Base-by-base conservation (phyloP, 2,113 vertebrate species). In the Toxotes chatareus region DNA sequence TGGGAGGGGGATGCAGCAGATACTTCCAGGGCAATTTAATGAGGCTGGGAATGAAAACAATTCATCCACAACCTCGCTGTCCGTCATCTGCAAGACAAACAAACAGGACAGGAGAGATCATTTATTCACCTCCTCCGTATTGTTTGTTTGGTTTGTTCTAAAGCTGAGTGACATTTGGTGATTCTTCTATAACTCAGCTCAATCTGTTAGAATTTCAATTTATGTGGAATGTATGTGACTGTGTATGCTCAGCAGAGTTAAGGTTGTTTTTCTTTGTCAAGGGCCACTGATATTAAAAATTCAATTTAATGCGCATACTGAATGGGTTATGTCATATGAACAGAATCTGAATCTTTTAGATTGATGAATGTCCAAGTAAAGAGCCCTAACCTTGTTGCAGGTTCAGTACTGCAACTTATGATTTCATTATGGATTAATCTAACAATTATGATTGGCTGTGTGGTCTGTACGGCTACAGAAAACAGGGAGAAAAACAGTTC, bases 11-110 rank as follows among this genome's bases (percentile, higher is more conserved):
- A 21, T 32, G 74, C 65, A 70, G 67, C 62, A 70, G 19, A 64
- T 77, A 63, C 23, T 66, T 76, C 38, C 68, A 59, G 47, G 40
- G 46, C n/a, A 82, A 74, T 83, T 73, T 77, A 85, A 76, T 66
- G 31, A 78, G 57, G 49, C 64, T 70, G 34, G 23, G 31, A 76
- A 47, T 46, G 27, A 84, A 73, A 82, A 81, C 1, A 0, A 79
- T 56, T 68, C 47, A 67, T 57, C 21, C 21, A 32, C 67, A 80
- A 63, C 55, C 63, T 77, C 32, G 60, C 59, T 61, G 36, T 82
- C 44, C 67, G 21, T 76, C 40, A 76, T 73, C 70, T 63, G 4
- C 32, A 13, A 16, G 1, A 67, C 69, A 75, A 69, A 66, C 55
- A 32, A 73, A 67, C 19, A 55, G 27, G 66, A 67, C 34, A 70